A percentile compares a stretch with the other conserved stretches of the same genome.
Conservation (phyloP, 2,888 invertebrate genomes). For the Eurois occulta region DNA sequence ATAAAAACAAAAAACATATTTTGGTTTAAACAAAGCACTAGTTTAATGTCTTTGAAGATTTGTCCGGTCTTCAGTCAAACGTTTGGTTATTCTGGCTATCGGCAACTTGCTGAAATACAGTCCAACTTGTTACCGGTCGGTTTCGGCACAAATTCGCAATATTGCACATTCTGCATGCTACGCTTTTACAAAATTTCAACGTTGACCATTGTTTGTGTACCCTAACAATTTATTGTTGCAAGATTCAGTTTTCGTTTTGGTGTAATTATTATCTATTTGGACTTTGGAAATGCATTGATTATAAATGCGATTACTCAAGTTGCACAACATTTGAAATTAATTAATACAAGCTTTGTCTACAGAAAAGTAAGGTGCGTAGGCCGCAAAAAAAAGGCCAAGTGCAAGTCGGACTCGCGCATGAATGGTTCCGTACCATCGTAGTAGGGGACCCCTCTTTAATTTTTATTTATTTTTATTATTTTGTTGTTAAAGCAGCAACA, state of each 20-base stretch:
- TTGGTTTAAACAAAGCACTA: neutral
- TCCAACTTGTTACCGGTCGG: conserved; percentile 88
- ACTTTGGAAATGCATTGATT: neutral
- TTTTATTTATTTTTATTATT: no score
- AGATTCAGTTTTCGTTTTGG: neutral
- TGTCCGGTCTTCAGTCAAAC: conserved; percentile 3
- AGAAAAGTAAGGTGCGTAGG: no score
- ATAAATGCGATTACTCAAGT: neutral
- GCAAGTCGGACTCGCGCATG: no score
- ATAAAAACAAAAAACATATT: neutral
- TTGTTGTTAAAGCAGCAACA: no score
- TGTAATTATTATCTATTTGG: neutral
- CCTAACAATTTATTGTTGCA: neutral
- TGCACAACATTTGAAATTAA: no score
- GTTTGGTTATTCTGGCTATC: conserved; percentile 76
- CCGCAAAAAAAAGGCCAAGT: no score
- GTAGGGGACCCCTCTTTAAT: no score
- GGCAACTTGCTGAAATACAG: conserved; percentile 88
- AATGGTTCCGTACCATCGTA: no score
- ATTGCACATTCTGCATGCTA: conserved; percentile 77
- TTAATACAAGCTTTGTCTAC: no score
- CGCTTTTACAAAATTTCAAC: conserved; percentile 74
- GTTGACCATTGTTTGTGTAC: conserved; percentile 28
- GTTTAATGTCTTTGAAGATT: neutral
- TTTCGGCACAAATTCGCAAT: conserved; percentile 85